Conservation (phyloP, 2,113 vertebrate genomes). For the Rousettus leschenaultii region DNA sequence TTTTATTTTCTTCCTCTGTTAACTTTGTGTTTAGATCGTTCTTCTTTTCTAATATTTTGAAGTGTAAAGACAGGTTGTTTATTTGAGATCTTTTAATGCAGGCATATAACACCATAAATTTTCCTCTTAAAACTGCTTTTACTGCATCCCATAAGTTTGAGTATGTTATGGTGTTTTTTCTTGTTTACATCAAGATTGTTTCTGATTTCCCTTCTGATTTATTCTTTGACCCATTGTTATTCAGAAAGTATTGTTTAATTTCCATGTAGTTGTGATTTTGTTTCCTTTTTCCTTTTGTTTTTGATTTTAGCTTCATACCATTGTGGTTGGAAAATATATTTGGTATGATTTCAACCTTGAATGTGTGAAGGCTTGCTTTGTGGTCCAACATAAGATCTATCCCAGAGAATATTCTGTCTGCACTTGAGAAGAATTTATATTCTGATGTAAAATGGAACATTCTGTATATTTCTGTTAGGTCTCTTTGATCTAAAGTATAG, state of each 20-base stretch:
- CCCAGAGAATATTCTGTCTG: too few relatives aligned
- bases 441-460: too few relatives aligned
- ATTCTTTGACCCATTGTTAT: neutral
- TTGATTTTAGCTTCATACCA: neutral
- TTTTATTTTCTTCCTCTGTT: neutral
- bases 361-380: neutral
- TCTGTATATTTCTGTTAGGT: too few relatives aligned
- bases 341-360: neutral
- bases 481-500: too few relatives aligned
- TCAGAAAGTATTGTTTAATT: neutral
- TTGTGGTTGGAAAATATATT: neutral
- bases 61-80: neutral
- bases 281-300: neutral
- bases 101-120: too few relatives aligned
- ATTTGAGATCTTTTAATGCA: neutral
- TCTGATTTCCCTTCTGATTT: neutral
- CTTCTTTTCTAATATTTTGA: neutral
- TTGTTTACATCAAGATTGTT: neutral
- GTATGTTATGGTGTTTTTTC: neutral
- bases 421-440: too few relatives aligned
- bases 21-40: neutral
- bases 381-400: neutral
- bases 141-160: neutral
- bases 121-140: neutral
- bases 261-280: neutral